phyloP scores from a whole-genome alignment of 2,888 invertebrate genomes.

The Nemurella pictetii region DNA sequence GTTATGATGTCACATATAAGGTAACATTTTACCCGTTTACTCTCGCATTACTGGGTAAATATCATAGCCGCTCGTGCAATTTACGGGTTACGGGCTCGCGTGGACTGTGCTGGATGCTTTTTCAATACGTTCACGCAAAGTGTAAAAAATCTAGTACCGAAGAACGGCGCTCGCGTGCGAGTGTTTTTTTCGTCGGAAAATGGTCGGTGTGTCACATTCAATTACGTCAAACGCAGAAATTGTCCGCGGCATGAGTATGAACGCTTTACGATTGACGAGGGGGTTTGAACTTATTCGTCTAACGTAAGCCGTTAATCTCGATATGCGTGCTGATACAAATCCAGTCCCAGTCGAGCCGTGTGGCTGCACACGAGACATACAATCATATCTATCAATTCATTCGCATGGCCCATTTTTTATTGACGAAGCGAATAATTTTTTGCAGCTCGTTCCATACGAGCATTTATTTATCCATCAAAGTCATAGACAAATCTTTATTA shows the following conservation, averaged over 20 bases:
- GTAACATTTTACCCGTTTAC: constrained; percentile 5
- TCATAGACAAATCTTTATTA: background rate
- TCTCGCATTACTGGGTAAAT: constrained; percentile 8
- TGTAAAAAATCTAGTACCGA: background rate
- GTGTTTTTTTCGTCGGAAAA: background rate
- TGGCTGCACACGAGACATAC: background rate
- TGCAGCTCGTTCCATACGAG: background rate
- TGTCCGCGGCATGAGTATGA: background rate
- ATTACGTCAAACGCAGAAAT: constrained; percentile 5
- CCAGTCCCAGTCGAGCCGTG: background rate
- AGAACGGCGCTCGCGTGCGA: background rate
- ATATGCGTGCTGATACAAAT: background rate
- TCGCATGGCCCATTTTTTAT: background rate
- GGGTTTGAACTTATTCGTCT: background rate
- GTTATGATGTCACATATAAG: background rate
- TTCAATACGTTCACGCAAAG: background rate
- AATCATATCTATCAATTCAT: background rate
- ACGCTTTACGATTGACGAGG: background rate
- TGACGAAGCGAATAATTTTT: background rate
- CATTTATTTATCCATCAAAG: background rate
- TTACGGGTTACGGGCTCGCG: background rate
- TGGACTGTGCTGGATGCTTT: background rate
- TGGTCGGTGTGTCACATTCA: background rate
- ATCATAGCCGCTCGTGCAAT: background rate
- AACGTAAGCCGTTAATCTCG: background rate